Conservation (phyloP, 30 jellyfish, hydroid and myxozoan species). For the Hydractinia echinata region DNA sequence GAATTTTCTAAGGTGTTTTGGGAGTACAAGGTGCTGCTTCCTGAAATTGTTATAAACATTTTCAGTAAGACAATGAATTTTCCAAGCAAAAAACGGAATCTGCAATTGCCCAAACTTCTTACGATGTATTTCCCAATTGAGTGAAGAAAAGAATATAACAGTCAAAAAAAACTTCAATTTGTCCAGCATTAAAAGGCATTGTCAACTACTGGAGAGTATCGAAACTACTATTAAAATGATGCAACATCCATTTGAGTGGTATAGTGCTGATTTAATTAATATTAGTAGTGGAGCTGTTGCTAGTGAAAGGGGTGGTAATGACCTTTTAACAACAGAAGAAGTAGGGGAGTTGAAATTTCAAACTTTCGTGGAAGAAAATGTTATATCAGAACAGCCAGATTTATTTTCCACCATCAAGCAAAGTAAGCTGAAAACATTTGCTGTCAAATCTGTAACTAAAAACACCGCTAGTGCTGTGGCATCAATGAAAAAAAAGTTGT, state of each 20-base stretch:
- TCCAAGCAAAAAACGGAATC: too few relatives aligned
- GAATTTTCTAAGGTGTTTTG: too few relatives aligned
- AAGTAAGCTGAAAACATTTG: conserved; percentile 20
- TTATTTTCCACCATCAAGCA: conserved; percentile 33
- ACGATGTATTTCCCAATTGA: too few relatives aligned
- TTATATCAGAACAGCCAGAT: too few relatives aligned
- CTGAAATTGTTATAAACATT: too few relatives aligned
- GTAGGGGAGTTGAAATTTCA: conserved; percentile 25
- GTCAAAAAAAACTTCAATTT: conserved; percentile 31
- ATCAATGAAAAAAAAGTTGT: too few relatives aligned
- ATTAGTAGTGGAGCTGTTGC: conserved; percentile 49
- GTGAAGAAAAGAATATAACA: too few relatives aligned
- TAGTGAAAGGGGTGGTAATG: conserved; percentile 23
- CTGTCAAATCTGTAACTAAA: background rate
- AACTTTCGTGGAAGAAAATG: conserved; percentile 20
- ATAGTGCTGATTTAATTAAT: background rate
- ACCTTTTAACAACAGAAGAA: conserved; percentile 15
- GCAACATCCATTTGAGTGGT: conserved; percentile 38
- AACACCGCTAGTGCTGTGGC: too few relatives aligned
- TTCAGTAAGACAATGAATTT: too few relatives aligned
- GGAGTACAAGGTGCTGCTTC: too few relatives aligned
- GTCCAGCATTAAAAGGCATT: conserved; percentile 27
- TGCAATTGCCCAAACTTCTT: too few relatives aligned
- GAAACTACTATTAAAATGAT: conserved; percentile 23
- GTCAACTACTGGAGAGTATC: conserved; percentile 4